These are phyloP conservation scores for Homarus americanus DNA, from an alignment of 1,140 invertebrate genomes.

Conservation along the genomic window DNA sequence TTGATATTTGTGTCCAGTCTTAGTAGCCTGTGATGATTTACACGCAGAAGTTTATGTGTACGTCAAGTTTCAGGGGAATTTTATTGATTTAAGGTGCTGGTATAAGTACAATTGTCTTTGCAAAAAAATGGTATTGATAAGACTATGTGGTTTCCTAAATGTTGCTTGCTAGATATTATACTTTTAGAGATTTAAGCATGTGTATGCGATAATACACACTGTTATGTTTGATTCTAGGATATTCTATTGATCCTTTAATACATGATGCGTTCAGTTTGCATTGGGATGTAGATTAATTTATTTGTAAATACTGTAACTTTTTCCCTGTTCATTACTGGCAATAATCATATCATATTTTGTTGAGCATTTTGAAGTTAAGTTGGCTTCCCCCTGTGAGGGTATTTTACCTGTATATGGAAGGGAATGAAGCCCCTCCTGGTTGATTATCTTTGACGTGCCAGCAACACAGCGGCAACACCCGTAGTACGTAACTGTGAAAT, in stretches of 20 bases:
- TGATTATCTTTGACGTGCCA: conserved; percentile 40
- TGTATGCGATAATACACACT: conserved; percentile 57
- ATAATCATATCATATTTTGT: conserved; percentile 50
- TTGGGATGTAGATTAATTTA: conserved; percentile 61
- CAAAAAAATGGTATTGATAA: conserved; percentile 67
- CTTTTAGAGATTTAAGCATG: conserved; percentile 68
- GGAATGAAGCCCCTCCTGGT: conserved; percentile 23
- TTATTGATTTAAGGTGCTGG: conserved; percentile 68
- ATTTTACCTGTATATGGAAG: conserved; percentile 15
- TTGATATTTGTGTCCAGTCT: conserved; percentile 53
- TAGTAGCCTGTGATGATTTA: conserved; percentile 65
- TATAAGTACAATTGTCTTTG: conserved; percentile 69
- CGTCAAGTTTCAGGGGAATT: conserved; percentile 60
- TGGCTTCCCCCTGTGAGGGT: conserved; percentile 32
- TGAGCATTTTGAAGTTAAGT: conserved; percentile 20
- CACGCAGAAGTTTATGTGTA: conserved; percentile 51
- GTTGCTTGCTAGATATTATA: conserved; percentile 72
- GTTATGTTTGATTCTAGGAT: conserved; percentile 65
- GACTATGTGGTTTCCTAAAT: conserved; percentile 61
- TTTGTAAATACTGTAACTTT: conserved; percentile 60
- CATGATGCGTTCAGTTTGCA: conserved; percentile 41
- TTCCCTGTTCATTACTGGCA: conserved; percentile 57
- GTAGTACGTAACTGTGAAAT: conserved; percentile 56
- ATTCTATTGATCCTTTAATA: conserved; percentile 64
- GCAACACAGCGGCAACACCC: conserved; percentile 41